Evolutionary conservation across 2,797 vertebrate species (phyloP), one percentile per base, ranked within the genome.

Genomic region (Schizopygopsis pylzovi): DNA sequence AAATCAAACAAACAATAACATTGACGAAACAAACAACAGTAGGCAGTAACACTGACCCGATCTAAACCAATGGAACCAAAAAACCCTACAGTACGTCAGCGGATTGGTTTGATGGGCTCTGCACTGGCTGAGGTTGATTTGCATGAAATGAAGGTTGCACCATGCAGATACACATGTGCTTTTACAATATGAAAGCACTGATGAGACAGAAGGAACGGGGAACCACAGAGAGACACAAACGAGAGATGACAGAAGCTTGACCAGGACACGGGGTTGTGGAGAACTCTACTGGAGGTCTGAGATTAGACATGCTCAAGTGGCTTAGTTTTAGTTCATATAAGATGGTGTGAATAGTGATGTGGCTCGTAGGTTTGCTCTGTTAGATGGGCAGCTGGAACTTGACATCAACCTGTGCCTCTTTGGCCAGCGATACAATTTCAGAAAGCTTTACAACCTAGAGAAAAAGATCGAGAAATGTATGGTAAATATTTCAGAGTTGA

Each of bases 371-470:
- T 65, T 43, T 65, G 52, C n/a, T 72, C 65, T 41, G 82, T 96
- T 95, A 99, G 94, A 99, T 97, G 83, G 98, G 98, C 93, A 99
- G 94, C 93, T 99, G 98, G 94, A 99, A 99, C 92, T 98, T 98
- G 92, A 99, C 98, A 92, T 98, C 98, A 92, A 99, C 97, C 37
- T 99, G 97, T 90, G 98, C 98, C 92, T 98, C 95, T 89, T 98
- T 99, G 49, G 98, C 98, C 94, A 99, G 92, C 0, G 87, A 97
- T 81, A 99, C 97, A 49, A 99, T 99, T 95, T 99, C 98, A 90
- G 98, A 99, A 85, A 99, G 97, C 91, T 98, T 99, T 79, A 99
- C 98, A 91, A 99, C 98, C 98, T 99, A 90, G 9, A 84, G 72
- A 59, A 49, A 6, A n/a, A 84, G 68, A 82, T 39, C 63, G 33